Conservation (phyloP, 2,797 vertebrate species). For the Petrocephalus sullivani region DNA sequence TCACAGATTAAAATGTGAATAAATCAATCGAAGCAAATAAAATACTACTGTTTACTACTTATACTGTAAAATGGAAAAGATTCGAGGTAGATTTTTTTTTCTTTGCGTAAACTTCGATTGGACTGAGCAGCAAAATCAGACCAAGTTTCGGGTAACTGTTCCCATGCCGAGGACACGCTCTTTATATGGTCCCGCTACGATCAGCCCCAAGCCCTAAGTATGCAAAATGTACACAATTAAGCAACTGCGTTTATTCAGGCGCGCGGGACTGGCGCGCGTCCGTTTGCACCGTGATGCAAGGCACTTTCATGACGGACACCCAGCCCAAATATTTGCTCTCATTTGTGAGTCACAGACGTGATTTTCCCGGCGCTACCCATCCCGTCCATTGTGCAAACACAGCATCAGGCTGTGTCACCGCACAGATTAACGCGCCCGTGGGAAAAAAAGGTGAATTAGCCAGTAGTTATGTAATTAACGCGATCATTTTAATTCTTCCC, state of each 20-base stretch:
- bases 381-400: background rate
- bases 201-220: background rate
- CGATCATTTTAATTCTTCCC: background rate
- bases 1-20: background rate
- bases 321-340: slow-evolving; percentile 15
- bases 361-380: background rate
- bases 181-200: background rate
- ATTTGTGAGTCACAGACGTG: slow-evolving; percentile 17
- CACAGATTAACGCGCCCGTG: background rate
- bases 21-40: background rate
- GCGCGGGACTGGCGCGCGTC: background rate
- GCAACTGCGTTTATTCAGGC: background rate
- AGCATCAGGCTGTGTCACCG: background rate
- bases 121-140: background rate
- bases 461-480: background rate
- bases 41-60: background rate
- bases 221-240: background rate
- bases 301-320: background rate
- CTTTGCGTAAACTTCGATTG: background rate
- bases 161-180: background rate
- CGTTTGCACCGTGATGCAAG: background rate
- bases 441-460: background rate
- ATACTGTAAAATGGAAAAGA: background rate
- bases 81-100: background rate
- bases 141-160: background rate